Conservation (phyloP, 1,140 invertebrate genomes). For the Agraylea sexmaculata region DNA sequence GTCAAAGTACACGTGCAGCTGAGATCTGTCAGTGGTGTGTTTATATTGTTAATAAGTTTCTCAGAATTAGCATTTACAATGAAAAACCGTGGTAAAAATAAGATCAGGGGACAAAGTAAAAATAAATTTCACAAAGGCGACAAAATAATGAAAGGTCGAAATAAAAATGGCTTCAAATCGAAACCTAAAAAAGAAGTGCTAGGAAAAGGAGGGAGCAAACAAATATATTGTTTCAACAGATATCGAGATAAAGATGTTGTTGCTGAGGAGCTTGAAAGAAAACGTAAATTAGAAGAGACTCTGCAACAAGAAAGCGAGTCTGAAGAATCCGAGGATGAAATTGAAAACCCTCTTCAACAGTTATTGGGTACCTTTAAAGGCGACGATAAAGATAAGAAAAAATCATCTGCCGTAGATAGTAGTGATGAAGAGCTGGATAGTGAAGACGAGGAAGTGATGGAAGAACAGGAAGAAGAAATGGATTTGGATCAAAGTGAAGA, state of each 20-base stretch:
- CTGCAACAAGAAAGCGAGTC: conserved; percentile 23
- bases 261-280: conserved; percentile 32
- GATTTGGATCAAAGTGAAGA: conserved; percentile 25
- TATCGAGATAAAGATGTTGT: conserved; percentile 37
- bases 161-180: too few species aligned
- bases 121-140: too few species aligned
- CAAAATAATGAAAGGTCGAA: too few species aligned
- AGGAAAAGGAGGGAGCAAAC: conserved; percentile 26
- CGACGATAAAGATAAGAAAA: conserved; percentile 20
- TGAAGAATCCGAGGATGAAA: conserved; percentile 38
- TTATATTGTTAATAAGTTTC: too few species aligned
- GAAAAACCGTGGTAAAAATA: too few species aligned
- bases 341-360: conserved; percentile 40
- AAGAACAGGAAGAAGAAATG: conserved; percentile 16
- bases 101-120: too few species aligned
- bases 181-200: conserved; percentile 26
- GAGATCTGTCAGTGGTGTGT: too few species aligned
- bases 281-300: conserved; percentile 28
- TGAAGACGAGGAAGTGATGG: conserved; percentile 19
- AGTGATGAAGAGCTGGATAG: conserved; percentile 18
- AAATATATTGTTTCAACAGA: conserved; percentile 35
- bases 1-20: too few species aligned
- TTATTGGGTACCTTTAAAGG: conserved; percentile 42
- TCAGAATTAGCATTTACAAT: too few species aligned
- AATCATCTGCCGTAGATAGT: conserved; percentile 24